These are phyloP conservation scores for Holocentrus rufus DNA, from an alignment of 2,797 vertebrate genomes.

Conservation along the genomic window DNA sequence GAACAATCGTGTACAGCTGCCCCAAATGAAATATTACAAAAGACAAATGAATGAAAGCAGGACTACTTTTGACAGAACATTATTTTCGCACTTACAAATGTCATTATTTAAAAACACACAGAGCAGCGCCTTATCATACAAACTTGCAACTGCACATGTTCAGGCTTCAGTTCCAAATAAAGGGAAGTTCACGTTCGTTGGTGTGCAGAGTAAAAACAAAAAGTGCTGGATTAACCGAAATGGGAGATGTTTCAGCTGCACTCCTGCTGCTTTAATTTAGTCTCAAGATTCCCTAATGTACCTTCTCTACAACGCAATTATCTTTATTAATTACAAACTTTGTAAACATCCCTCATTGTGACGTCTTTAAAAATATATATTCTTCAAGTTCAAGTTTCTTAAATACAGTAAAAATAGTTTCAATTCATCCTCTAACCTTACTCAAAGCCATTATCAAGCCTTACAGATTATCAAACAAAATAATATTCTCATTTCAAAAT, in stretches of 20 bases:
- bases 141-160: conserved; percentile 9
- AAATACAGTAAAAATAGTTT: conserved; percentile 52
- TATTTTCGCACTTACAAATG: conserved; percentile 18
- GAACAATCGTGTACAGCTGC: neutral
- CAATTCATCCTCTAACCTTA: conserved; percentile 12
- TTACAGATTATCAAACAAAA: conserved; percentile 17
- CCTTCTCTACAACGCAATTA: conserved; percentile 19
- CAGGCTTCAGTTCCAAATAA: conserved; percentile 14
- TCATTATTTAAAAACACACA: conserved; percentile 12
- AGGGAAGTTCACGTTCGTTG: conserved; percentile 4
- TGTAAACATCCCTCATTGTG: conserved; percentile 46
- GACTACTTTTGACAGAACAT: neutral
- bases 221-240: conserved; percentile 8
- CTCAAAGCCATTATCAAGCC: conserved; percentile 18
- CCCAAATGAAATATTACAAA: conserved; percentile 14
- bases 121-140: conserved; percentile 23
- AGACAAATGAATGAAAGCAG: conserved; percentile 7
- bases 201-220: conserved; percentile 34
- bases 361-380: conserved; percentile 58
- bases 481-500: conserved; percentile 23
- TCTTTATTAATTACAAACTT: conserved; percentile 20
- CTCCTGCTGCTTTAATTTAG: conserved; percentile 15
- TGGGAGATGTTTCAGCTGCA: conserved; percentile 20
- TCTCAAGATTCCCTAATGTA: conserved; percentile 41
- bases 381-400: conserved; percentile 51